Percentiles rank a stretch among this genome's conserved stretches.
These are phyloP conservation scores for Apocheima hispidaria DNA, from an alignment of 2,888 invertebrate species.

Conservation along the genomic window DNA sequence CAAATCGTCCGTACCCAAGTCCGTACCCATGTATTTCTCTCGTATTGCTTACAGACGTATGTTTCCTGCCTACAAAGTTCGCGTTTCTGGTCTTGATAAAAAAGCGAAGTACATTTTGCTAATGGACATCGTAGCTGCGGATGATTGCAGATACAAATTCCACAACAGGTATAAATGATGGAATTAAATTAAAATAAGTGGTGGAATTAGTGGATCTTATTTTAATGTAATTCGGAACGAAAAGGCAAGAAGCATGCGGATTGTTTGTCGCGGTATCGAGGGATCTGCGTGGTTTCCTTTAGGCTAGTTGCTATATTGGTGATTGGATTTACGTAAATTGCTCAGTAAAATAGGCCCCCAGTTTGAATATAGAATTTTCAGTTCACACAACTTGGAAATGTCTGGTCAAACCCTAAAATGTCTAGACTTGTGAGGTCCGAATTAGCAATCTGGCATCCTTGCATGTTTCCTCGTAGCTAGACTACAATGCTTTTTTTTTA, in stretches of 20 bases:
- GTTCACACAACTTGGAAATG: neutral
- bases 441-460: slow-evolving; percentile 11
- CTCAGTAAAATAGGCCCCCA: neutral
- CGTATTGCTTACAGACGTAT: slow-evolving; percentile 94
- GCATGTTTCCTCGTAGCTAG: neutral
- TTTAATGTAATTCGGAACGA: slow-evolving; percentile 83
- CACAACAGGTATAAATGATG: slow-evolving; percentile 92
- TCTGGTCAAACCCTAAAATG: neutral
- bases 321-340: neutral
- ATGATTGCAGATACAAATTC: slow-evolving; percentile 98
- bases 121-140: slow-evolving; percentile 98
- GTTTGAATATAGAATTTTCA: neutral
- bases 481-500: no score
- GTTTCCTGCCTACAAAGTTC: slow-evolving; percentile 99
- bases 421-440: neutral
- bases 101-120: slow-evolving; percentile 98
- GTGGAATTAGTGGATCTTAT: slow-evolving; percentile 71
- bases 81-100: slow-evolving; percentile 98
- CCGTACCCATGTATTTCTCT: slow-evolving; percentile 84
- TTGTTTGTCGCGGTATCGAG: slow-evolving; percentile 60
- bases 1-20: slow-evolving; percentile 80
- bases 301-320: slow-evolving; percentile 26
- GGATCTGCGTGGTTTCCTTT: slow-evolving; percentile 70
- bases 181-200: slow-evolving; percentile 83
- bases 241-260: slow-evolving; percentile 90